phyloP scores from a whole-genome alignment of 2,797 vertebrate genomes.

The Zenarchopterus dispar region DNA sequence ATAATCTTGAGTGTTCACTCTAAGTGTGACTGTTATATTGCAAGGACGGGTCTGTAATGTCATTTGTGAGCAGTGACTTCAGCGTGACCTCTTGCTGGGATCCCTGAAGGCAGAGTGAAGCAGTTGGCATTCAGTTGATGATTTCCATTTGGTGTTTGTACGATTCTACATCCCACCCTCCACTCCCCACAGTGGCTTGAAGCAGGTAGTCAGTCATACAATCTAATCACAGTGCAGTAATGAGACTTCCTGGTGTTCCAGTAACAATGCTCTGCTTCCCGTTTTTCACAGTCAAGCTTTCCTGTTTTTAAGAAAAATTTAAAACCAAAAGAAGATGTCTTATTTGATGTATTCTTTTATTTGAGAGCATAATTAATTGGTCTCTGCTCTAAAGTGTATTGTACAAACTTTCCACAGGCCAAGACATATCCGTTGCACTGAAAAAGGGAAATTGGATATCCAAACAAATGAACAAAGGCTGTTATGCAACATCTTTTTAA shows the following conservation, averaged over 20 bases:
- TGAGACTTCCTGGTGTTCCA: conserved; percentile 21
- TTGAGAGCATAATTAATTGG: too few species aligned
- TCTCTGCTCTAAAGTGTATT: too few species aligned
- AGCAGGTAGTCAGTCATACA: conserved; percentile 9
- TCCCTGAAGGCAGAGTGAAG: not conserved
- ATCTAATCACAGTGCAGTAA: conserved; percentile 26
- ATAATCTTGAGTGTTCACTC: not conserved
- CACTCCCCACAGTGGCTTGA: not conserved
- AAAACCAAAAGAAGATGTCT: too few species aligned
- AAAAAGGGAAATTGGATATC: too few species aligned
- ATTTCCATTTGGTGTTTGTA: conserved; percentile 4
- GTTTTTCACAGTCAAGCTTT: conserved; percentile 7
- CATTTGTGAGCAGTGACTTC: conserved; percentile 7
- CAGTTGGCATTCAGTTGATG: not conserved
- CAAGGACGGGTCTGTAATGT: not conserved
- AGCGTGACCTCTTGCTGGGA: conserved; percentile 4
- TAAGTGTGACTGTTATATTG: not conserved
- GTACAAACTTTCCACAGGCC: too few species aligned
- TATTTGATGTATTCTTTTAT: too few species aligned
- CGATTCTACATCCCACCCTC: not conserved
- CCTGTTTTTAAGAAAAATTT: too few species aligned
- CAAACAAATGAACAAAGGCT: too few species aligned
- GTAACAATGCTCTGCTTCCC: conserved; percentile 6
- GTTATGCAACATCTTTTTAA: too few species aligned
- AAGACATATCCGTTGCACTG: too few species aligned